These are phyloP conservation scores for Sebastes diaconus DNA, from an alignment of 2,797 vertebrate species.

Conservation along the genomic window DNA sequence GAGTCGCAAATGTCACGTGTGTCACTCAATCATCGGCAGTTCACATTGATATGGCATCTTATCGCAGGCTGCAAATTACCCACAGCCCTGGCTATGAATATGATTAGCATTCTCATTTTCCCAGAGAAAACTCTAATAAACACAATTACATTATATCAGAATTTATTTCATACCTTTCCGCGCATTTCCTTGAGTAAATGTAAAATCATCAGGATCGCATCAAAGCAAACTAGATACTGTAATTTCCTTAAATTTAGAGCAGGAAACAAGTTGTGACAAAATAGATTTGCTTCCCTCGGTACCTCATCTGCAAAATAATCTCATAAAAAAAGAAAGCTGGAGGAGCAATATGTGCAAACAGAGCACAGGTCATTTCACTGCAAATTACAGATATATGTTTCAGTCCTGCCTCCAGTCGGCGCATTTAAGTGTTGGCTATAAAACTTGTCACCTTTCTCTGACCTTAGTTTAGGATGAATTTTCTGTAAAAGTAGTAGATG, in stretches of 20 bases:
- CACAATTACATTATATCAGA: conserved; percentile 65
- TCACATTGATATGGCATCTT: conserved; percentile 67
- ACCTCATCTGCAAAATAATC: conserved; percentile 31
- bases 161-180: conserved; percentile 59
- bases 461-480: conserved; percentile 50
- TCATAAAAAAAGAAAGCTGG: conserved; percentile 29
- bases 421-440: conserved; percentile 34
- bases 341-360: conserved; percentile 55
- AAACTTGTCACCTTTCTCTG: conserved; percentile 53
- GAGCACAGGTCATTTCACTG: conserved; percentile 53
- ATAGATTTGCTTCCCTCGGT: conserved; percentile 37
- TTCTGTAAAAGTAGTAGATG: conserved; percentile 27
- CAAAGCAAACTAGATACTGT: conserved; percentile 47
- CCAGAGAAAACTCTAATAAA: conserved; percentile 72
- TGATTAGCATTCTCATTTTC: conserved; percentile 80
- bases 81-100: conserved; percentile 77
- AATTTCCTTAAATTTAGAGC: conserved; percentile 56
- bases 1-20: conserved; percentile 76
- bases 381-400: conserved; percentile 61
- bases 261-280: conserved; percentile 59
- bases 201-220: conserved; percentile 50
- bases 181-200: conserved; percentile 53
- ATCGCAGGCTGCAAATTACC: conserved; percentile 75
- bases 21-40: conserved; percentile 74
- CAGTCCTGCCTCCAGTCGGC: conserved; percentile 15